Conservation (phyloP, 2,888 invertebrate genomes). For the Rapana venosa region DNA sequence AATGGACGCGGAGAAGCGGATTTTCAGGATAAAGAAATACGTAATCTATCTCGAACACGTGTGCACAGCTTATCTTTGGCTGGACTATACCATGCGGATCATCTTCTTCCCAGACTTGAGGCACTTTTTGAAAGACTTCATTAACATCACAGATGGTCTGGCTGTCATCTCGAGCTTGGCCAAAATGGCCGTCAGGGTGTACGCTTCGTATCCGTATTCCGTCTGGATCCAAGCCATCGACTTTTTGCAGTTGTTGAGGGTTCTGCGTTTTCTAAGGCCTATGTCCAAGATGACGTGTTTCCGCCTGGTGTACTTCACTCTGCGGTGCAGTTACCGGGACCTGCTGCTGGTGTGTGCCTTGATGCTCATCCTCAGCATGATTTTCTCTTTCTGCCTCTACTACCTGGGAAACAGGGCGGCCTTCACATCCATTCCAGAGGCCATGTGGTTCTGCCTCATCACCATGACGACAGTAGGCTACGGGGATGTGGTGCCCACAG, state of each 20-base stretch:
- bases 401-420: constrained; percentile 18
- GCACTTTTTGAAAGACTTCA: constrained; percentile 56
- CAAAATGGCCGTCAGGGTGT: not conserved
- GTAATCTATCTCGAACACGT: not conserved
- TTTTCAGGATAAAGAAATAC: not conserved
- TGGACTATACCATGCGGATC: constrained; percentile 63
- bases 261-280: constrained; percentile 63
- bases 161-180: constrained; percentile 52
- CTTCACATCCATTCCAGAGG: constrained; percentile 39
- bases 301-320: constrained; percentile 65
- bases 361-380: not conserved
- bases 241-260: constrained; percentile 63
- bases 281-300: constrained; percentile 66
- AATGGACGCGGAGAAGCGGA: not conserved
- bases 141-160: constrained; percentile 66
- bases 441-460: constrained; percentile 46
- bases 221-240: constrained; percentile 54
- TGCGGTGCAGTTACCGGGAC: constrained; percentile 66
- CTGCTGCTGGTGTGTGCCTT: constrained; percentile 62
- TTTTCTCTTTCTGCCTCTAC: constrained; percentile 35
- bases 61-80: constrained; percentile 59
- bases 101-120: constrained; percentile 57
- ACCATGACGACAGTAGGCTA: constrained; percentile 51
- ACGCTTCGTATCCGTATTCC: too few species aligned
- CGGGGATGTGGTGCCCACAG: constrained; percentile 46